Evolutionary conservation across 2,797 vertebrate species (phyloP).

Genomic region (Mormyrops attenuatus): DNA sequence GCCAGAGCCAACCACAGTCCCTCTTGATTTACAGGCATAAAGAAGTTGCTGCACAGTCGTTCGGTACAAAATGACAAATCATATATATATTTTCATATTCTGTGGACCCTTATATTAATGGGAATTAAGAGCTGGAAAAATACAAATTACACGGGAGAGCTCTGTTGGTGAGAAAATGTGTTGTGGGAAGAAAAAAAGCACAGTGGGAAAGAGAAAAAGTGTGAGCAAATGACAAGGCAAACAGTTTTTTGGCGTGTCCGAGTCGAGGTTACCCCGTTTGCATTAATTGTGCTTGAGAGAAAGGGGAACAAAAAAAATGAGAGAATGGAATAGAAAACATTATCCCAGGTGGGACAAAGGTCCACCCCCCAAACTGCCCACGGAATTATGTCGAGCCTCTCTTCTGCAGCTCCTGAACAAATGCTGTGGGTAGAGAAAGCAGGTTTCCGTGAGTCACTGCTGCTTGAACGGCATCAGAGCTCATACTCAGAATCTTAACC

Average conservation of each 20-base stretch:
- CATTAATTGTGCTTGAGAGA: constrained; percentile 10
- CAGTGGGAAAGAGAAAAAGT: neutral
- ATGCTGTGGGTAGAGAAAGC: constrained; percentile 56
- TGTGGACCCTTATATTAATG: constrained; percentile 47
- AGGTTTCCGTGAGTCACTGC: neutral
- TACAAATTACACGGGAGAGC: constrained; percentile 33
- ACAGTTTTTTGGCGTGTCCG: constrained; percentile 12
- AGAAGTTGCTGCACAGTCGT: constrained; percentile 35
- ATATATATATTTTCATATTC: constrained; percentile 57
- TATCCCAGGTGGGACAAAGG: neutral
- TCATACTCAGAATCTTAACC: neutral
- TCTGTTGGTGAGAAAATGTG: neutral
- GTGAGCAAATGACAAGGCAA: neutral
- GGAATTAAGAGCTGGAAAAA: constrained; percentile 31
- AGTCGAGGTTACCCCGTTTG: neutral
- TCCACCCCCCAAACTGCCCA: constrained; percentile 30
- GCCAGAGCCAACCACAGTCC: neutral
- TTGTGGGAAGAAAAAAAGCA: neutral
- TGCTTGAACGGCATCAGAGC: neutral
- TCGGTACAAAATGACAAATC: constrained; percentile 48
- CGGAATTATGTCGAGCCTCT: constrained; percentile 68
- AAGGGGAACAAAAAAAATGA: constrained; percentile 38
- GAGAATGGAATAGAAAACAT: neutral
- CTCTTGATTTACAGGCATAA: neutral
- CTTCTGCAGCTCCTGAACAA: constrained; percentile 82